phyloP scores from a whole-genome alignment of 2,113 vertebrate genomes.

The Kobus ellipsiprymnus region DNA sequence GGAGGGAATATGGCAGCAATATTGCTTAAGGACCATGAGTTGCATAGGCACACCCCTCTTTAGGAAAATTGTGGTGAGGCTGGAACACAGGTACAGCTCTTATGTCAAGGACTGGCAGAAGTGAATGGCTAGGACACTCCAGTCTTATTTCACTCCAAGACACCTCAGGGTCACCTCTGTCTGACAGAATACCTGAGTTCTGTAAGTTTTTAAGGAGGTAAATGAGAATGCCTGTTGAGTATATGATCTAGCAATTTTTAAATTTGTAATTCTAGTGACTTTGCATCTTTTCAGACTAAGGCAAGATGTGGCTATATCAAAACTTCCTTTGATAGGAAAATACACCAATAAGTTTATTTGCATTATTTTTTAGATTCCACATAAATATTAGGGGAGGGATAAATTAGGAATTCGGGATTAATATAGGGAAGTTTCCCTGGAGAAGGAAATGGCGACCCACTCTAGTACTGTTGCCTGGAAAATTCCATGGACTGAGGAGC shows the following conservation, averaged over 20 bases:
- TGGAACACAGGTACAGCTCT: not conserved
- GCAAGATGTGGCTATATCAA: not conserved
- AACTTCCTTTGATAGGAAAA: not conserved
- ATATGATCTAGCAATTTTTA: not conserved
- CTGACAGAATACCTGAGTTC: not conserved
- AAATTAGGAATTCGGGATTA: not conserved
- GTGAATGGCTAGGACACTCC: accelerated
- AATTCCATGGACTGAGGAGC: too few species aligned
- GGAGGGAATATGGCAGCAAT: too few species aligned
- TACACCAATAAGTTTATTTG: not conserved
- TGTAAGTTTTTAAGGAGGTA: not conserved
- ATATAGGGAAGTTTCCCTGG: too few species aligned
- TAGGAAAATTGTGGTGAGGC: not conserved
- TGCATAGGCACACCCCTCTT: accelerated
- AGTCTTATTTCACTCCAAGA: not conserved
- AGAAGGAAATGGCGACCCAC: too few species aligned
- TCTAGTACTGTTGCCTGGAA: too few species aligned
- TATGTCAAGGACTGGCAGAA: too few species aligned
- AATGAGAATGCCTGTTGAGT: not conserved
- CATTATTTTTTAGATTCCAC: not conserved
- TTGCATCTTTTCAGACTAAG: not conserved
- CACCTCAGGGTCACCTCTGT: accelerated
- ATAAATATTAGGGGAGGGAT: not conserved
- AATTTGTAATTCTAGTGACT: not conserved
- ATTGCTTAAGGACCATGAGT: accelerated